Conservation (phyloP, 1,140 invertebrate genomes). For the fruit fly (Drosophila melanogaster) region DNA sequence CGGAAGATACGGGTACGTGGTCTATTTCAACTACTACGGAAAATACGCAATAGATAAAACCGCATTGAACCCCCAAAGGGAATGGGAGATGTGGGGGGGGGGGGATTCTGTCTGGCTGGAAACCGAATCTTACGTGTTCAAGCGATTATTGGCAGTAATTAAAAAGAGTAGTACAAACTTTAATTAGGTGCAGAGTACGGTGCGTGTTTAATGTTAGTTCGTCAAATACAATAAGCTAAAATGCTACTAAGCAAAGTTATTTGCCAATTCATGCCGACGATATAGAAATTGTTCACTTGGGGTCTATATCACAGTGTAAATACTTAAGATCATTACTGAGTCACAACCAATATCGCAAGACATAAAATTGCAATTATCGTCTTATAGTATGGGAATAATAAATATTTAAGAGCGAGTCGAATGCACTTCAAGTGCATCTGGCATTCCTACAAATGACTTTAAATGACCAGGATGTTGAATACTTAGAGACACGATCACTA, state of each 20-base stretch:
- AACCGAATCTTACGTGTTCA: constrained; percentile 14
- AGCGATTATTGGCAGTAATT: constrained; percentile 19
- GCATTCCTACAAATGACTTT: background rate
- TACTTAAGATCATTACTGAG: constrained; percentile 20
- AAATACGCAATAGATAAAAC: constrained; percentile 70
- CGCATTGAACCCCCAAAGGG: constrained; percentile 26
- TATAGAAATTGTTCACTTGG: constrained; percentile 10
- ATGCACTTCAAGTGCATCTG: background rate
- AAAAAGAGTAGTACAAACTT: constrained; percentile 30
- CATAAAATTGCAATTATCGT: constrained; percentile 29
- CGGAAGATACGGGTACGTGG: constrained; percentile 7
- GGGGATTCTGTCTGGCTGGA: constrained; percentile 21
- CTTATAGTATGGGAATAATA: constrained; percentile 2
- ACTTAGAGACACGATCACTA: background rate
- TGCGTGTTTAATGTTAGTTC: background rate
- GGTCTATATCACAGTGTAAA: constrained; percentile 14
- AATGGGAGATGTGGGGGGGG: background rate
- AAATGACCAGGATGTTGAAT: constrained; percentile 8
- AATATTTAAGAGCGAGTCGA: background rate
- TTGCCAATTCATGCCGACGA: constrained; percentile 18
- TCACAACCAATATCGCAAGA: constrained; percentile 9
- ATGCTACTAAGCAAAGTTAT: background rate
- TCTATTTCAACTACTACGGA: constrained; percentile 7
- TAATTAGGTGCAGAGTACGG: constrained; percentile 25
- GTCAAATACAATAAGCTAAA: background rate